Evolutionary conservation across 2,797 vertebrate genomes (phyloP), one percentile per base, ranked within the genome.

Genomic region (Hybognathus amarus): DNA sequence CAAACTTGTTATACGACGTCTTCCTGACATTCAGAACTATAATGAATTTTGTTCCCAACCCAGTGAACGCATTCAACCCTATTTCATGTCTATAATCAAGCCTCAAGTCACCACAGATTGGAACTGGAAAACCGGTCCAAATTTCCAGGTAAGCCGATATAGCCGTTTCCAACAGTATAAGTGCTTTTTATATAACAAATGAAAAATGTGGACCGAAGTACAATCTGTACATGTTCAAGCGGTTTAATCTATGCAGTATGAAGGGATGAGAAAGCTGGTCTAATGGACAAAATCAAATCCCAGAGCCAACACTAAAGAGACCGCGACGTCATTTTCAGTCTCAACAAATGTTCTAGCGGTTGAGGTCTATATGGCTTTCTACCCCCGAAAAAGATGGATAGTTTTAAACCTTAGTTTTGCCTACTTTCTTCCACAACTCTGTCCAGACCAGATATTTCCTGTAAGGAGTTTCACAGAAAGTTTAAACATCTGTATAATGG

Each of bases 331-430:
- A 68, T 83, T 33, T 33, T 59, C 63, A 67, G 42, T 82, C 80
- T 38, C 47, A 76, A 74, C 47, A 68, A 45, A 77, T 69, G 27
- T 77, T 83, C 64, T 67, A 77, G 81, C 71, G 68, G 50, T 76
- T 66, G 80, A 82, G 63, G 40, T 76, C 73, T 83, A 76, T 56
- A 77, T 77, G 73, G 81, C 73, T 77, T 64, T 77, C 64, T 77
- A 66, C 64, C 63, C 8, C 4, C 9, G 52, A 36, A 54, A 68
- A 67, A 33, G 64, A 83, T 81, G 68, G 56, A 47, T 47, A 9
- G 36, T 38, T 66, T 76, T 45, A 27, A 82, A 74, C 30, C 20
- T 75, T 64, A 30, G 45, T 22, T 42, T 42, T 61, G 17, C 67
- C 45, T 30, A 13, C 54, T 79, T 68, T 40, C 64, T 50, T 82